A percentile compares a stretch with the other conserved stretches of the same genome.
Evolutionary conservation across 1,140 invertebrate genomes (phyloP).

Genomic region (Myzus persicae): DNA sequence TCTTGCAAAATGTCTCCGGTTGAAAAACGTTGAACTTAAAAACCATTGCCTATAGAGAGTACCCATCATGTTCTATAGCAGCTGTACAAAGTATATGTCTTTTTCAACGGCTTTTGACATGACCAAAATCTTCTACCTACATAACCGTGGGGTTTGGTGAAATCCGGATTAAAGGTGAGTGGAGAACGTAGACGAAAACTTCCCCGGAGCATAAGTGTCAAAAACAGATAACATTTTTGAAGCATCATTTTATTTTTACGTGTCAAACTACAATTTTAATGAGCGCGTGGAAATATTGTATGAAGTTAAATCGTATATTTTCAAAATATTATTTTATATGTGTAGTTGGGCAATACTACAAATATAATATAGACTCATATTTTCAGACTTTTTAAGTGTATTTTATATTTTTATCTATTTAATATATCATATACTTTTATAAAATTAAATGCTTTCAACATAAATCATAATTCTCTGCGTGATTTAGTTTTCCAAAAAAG

Average conservation of each 20-base stretch:
- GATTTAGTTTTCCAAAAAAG: background rate
- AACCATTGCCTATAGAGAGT: background rate
- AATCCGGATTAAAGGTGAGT: background rate
- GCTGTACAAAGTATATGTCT: background rate
- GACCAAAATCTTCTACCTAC: background rate
- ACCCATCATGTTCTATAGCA: too few relatives aligned
- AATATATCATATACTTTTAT: too few relatives aligned
- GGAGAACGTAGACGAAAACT: background rate
- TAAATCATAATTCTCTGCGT: background rate
- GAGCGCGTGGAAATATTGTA: background rate
- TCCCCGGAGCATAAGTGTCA: background rate
- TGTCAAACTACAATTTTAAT: background rate
- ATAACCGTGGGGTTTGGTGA: background rate
- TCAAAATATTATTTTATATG: background rate
- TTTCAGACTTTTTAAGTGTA: background rate
- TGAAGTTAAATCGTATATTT: background rate
- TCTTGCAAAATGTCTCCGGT: background rate
- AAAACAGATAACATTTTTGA: background rate
- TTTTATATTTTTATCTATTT: background rate
- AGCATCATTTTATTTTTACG: background rate
- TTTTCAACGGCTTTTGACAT: background rate
- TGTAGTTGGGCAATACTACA: background rate
- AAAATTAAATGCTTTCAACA: background rate
- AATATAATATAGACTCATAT: background rate
- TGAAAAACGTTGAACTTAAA: background rate